Evolutionary conservation across 2,797 vertebrate genomes (phyloP).

Genomic region (Rhynchotus rufescens): DNA sequence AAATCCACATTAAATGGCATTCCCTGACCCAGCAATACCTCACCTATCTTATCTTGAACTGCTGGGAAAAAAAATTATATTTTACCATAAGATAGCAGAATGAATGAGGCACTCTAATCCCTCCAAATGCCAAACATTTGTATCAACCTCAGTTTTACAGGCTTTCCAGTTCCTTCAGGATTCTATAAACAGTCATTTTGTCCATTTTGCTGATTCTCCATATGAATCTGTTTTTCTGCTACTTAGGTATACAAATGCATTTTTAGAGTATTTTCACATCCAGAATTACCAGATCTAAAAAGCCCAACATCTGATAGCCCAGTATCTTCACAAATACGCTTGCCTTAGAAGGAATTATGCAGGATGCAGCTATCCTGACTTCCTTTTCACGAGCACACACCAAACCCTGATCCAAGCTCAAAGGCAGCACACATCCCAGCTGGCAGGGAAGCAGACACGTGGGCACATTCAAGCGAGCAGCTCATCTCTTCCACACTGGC

Average conservation of each 20-base stretch:
- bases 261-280: background rate
- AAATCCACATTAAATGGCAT: background rate
- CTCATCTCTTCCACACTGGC: background rate
- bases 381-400: background rate
- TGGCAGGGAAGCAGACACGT: background rate
- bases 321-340: background rate
- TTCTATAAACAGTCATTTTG: background rate
- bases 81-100: background rate
- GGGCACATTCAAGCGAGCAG: background rate
- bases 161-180: background rate
- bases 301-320: background rate
- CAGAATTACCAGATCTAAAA: background rate
- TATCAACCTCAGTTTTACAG: background rate
- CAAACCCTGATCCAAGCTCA: background rate
- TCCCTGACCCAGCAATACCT: background rate
- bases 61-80: background rate
- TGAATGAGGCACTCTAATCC: background rate
- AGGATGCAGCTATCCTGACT: background rate
- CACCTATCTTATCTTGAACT: background rate
- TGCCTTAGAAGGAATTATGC: background rate
- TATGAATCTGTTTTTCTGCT: background rate
- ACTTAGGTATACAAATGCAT: background rate
- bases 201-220: background rate
- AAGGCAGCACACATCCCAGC: background rate
- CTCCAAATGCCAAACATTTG: background rate